Evolutionary conservation across 2,797 vertebrate species (phyloP), one percentile per base, ranked within the genome.

Genomic region (Podarcis lilfordi): DNA sequence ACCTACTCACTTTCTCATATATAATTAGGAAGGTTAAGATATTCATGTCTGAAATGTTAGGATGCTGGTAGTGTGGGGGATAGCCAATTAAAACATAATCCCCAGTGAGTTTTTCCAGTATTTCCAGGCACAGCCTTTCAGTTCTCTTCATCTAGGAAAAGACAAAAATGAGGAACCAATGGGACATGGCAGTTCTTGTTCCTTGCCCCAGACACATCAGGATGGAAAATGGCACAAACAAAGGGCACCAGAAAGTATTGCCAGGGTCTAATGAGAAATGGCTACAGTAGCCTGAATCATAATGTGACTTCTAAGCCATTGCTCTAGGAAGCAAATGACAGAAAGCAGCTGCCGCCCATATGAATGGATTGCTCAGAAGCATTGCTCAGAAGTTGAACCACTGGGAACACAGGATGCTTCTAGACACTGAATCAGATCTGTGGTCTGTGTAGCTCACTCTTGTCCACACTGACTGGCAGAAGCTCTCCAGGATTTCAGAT

Each of bases 241-340:
- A 69, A 71, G 86, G 35, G 68, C 32, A 59, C 17, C 55, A 86
- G 29, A 80, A 59, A 40, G 71, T 40, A 78, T 8, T 79, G n/a
- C n/a, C 66, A 71, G 76, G 76, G 43, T 37, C 13, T 32, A 88
- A 89, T 75, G 90, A 94, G 85, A 84, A 75, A 78, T n/a, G 1
- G 3, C 0, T 85, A 90, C 89, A 94, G 92, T 87, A 91, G 92
- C 88, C 82, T 90, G 86, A 80, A 61, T n/a, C 4, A 79, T 68
- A 66, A 71, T 17, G 0, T 66, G 77, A 85, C 85, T 80, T 91
- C 92, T 92, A 66, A 25, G 25, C 43, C 29, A 72, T 72, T 72
- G 32, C n/a, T 72, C 71, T 72, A 32, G n/a, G 69, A 32, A 72
- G 32, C 32, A 19, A 15, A 17, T 72, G 11, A 72, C 15, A 19